phyloP scores from a whole-genome alignment of 2,888 invertebrate species.

The Lymantria monacha region DNA sequence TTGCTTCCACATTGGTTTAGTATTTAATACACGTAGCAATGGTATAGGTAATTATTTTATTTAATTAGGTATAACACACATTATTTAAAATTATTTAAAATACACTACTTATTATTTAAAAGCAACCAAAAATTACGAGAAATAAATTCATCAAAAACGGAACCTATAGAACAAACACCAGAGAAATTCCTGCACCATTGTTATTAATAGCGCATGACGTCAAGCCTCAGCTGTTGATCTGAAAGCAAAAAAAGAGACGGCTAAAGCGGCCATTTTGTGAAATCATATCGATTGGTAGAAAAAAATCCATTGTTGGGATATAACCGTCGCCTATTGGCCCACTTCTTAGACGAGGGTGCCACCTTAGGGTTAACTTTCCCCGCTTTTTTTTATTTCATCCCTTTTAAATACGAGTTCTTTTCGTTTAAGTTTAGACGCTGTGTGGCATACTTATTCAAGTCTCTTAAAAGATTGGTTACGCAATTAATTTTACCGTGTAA shows the following conservation, averaged over 20 bases:
- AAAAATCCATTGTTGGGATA: constrained; percentile 71
- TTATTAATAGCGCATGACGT: constrained; percentile 34
- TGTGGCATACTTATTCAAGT: constrained; percentile 15
- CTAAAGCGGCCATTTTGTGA: constrained; percentile 71
- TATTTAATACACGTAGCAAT: too few relatives aligned
- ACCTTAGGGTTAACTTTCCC: constrained; percentile 70
- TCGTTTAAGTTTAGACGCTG: constrained; percentile 45
- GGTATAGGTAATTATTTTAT: too few relatives aligned
- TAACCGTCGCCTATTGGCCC: constrained; percentile 74
- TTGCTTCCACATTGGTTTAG: too few relatives aligned
- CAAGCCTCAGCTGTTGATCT: constrained; percentile 31
- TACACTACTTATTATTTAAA: too few relatives aligned
- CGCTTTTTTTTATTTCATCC: constrained; percentile 55
- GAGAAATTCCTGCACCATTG: constrained; percentile 21
- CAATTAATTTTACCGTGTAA: constrained; percentile 31
- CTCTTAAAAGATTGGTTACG: constrained; percentile 14
- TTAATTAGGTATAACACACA: too few relatives aligned
- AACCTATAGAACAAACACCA: constrained; percentile 12
- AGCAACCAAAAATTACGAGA: too few relatives aligned
- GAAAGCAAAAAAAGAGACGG: constrained; percentile 34
- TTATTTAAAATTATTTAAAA: too few relatives aligned
- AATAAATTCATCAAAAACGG: constrained; percentile 5
- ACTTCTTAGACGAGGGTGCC: constrained; percentile 72
- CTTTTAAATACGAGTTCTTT: constrained; percentile 62
- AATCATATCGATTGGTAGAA: constrained; percentile 74